Evolutionary conservation across 2,113 vertebrate species (phyloP).

Genomic region (Hystrix cristata): DNA sequence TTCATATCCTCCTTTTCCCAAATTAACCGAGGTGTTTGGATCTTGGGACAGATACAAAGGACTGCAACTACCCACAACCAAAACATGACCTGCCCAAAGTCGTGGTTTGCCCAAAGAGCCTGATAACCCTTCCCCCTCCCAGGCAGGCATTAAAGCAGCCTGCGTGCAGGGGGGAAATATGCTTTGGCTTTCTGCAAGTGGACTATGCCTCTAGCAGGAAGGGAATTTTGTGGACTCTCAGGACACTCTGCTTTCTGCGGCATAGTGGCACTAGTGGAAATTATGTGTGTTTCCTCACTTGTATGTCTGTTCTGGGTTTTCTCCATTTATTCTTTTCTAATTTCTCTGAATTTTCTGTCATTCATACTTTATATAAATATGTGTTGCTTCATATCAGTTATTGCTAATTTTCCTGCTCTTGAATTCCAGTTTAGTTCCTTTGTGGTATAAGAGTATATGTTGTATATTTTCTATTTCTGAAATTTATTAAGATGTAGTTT

Average conservation of each 20-base stretch:
- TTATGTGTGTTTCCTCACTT: too few species aligned
- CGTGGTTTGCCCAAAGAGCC: neutral
- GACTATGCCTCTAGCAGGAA: too few species aligned
- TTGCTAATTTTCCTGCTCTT: neutral
- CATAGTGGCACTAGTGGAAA: neutral
- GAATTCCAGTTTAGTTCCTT: neutral
- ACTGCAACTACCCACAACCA: neutral
- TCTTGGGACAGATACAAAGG: neutral
- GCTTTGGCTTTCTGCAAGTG: neutral
- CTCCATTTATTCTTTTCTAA: neutral
- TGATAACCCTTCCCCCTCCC: neutral
- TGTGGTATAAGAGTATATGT: neutral
- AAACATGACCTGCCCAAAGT: neutral
- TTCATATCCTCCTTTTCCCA: neutral
- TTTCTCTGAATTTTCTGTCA: neutral
- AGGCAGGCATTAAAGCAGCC: neutral
- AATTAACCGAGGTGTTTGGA: neutral
- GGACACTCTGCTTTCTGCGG: neutral
- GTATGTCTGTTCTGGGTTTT: neutral
- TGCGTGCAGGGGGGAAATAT: neutral
- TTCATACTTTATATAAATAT: neutral
- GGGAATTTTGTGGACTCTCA: neutral
- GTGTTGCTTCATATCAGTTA: neutral
- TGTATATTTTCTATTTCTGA: neutral
- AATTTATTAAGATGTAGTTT: neutral